Evolutionary conservation across 2,888 invertebrate genomes (phyloP), one percentile per base, ranked within the genome.

Genomic region (Caenorhabditis parvicauda): DNA sequence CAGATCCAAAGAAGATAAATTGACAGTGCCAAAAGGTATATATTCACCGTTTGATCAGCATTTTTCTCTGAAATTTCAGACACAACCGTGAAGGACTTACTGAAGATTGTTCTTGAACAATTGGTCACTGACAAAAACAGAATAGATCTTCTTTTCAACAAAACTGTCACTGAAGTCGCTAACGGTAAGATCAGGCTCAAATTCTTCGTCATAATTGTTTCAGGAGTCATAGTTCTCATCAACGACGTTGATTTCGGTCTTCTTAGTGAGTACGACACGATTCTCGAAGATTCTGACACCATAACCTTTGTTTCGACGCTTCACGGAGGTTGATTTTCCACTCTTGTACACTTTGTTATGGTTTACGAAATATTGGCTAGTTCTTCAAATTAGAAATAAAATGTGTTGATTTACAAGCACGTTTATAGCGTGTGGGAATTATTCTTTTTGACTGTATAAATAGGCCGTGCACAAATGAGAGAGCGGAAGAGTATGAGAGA

Each of bases 301-400:
- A 46, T 63, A 17, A 63, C 63, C 0, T 63, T 63, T 39, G 63
- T 63, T 17, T 63, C 63, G 0, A 63, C 63, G n/a, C 52, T 63
- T 45, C 63, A 63, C 41, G 63, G 63, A 2, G 63, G 63, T 17
- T 63, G 29, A 63, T 37, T 37, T 28, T 14, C 12, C n/a, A 21
- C 9, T 54, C 21, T 5, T 17, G 6, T 44, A 38, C 1, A 38
- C 53, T 17, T 17, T 45, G 28, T 35, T 42, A 38, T 32, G 24
- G 14, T 37, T 44, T 44, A n/a, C n/a, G n/a, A n/a, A n/a, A n/a
- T n/a, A n/a, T n/a, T n/a, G n/a, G n/a, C n/a, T n/a, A n/a, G n/a
- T n/a, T n/a, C n/a, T n/a, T n/a, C n/a, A n/a, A n/a, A n/a, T n/a
- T n/a, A n/a, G n/a, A n/a, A n/a, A n/a, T n/a, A n/a, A n/a, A n/a